Base-by-base conservation (phyloP, 2,797 vertebrate genomes). In the Coregonus suidteri region DNA sequence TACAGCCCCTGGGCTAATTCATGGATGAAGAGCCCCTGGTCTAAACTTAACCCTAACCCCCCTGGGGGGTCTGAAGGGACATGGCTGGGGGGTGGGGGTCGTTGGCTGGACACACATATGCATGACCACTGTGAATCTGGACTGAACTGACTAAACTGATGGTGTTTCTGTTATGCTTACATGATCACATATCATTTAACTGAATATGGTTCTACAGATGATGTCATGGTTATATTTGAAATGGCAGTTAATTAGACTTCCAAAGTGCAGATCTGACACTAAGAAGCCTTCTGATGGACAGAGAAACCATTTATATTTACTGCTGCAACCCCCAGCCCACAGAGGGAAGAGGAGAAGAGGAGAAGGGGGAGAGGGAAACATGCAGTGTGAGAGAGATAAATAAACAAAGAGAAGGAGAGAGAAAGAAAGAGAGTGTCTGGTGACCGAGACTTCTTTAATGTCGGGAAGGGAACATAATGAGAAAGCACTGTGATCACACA, bases 61-160 rank as follows among this genome's bases (percentile, higher is more conserved):
- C 18, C 54, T 3, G 75, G 81, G 74, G 75, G 1, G 1, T 75
- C 54, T 4, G 34, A 3, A 13, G 51, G 15, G 16, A 56, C 1
- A 15, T 65, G 62, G 71, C 14, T 14, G 14, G 59, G 35, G 16
- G 37, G 65, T n/a, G 0, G 66, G 47, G 79, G 31, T 15, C 18
- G 76, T 47, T 67, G 80, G 31, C 72, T 85, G 85, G 82, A 87
- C 89, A 91, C 92, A 88, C 86, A 80, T 89, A 90, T 93, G 93
- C 93, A 92, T 92, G 92, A 92, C 91, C 93, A 93, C 92, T 93
- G 92, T 93, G 92, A 93, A 91, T 89, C 85, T 91, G 88, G 35
- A 59, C 89, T 56, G 53, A 56, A 56, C 53, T 59, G 6, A 59
- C 85, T 83, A 90, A 92, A 91, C 67, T 86, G 88, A 89, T 87